These are phyloP conservation scores for Channa striata DNA, from an alignment of 2,797 vertebrate species.

Conservation along the genomic window DNA sequence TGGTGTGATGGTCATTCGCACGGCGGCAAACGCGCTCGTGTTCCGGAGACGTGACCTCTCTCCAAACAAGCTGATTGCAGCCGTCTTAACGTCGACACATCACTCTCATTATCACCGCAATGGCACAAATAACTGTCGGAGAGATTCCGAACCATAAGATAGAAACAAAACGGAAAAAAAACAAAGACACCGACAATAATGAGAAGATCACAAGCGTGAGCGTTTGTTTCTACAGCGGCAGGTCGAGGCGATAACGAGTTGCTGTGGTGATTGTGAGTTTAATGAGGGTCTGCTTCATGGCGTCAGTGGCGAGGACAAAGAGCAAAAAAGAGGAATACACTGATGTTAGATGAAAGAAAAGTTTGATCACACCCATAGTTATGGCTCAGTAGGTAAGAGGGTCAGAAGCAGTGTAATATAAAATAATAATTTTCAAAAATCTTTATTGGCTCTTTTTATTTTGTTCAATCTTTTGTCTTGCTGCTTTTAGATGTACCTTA, in stretches of 20 bases:
- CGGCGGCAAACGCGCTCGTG: not conserved
- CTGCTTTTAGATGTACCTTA: too few species aligned
- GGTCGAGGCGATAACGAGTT: slow-evolving; percentile 57
- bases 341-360: not conserved
- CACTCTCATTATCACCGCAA: slow-evolving; percentile 11
- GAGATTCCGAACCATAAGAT: not conserved
- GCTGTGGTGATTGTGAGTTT: slow-evolving; percentile 56
- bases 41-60: slow-evolving; percentile 36
- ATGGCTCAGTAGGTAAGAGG: not conserved
- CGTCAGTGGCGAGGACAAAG: too few species aligned
- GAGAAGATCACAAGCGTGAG: slow-evolving; percentile 32
- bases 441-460: too few species aligned
- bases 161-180: slow-evolving; percentile 18
- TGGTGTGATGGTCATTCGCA: slow-evolving; percentile 3
- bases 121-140: slow-evolving; percentile 18
- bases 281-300: slow-evolving; percentile 60
- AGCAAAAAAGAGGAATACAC: too few species aligned
- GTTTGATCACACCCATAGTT: too few species aligned
- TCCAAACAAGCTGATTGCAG: slow-evolving; percentile 44
- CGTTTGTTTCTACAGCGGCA: slow-evolving; percentile 23
- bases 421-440: too few species aligned
- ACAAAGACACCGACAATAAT: slow-evolving; percentile 44
- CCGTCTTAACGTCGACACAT: slow-evolving; percentile 17
- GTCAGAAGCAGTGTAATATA: not conserved
- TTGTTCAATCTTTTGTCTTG: too few species aligned